Evolutionary conservation across 2,888 invertebrate genomes (phyloP).

Genomic region (Esperia sulphurella): DNA sequence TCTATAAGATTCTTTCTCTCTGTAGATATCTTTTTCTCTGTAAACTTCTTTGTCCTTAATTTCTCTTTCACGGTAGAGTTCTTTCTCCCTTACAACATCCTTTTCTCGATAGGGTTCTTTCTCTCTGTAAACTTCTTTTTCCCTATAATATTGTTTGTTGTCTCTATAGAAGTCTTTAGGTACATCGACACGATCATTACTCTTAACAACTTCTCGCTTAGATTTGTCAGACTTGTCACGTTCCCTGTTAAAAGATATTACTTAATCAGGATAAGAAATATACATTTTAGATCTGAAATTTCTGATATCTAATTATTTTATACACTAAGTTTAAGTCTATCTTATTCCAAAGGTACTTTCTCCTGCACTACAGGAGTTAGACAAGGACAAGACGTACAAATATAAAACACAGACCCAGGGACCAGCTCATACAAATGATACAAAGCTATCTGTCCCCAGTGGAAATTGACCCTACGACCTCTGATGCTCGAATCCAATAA

Average conservation of each 20-base stretch:
- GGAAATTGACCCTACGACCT: no score
- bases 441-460: no score
- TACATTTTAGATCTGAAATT: no score
- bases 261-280: no score
- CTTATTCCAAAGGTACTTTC: no score
- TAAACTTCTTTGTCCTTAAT: slow-evolving; percentile 37
- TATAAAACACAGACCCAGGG: no score
- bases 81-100: slow-evolving; percentile 16
- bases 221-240: slow-evolving; percentile 67
- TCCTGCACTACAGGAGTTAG: no score
- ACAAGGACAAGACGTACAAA: no score
- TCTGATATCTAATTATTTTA: no score
- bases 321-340: no score
- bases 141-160: slow-evolving; percentile 58
- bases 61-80: slow-evolving; percentile 29
- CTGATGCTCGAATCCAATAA: no score
- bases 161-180: slow-evolving; percentile 72
- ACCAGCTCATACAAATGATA: no score
- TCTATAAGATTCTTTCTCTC: slow-evolving; percentile 58
- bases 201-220: slow-evolving; percentile 59
- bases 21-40: slow-evolving; percentile 50
- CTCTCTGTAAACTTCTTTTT: slow-evolving; percentile 41
- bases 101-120: slow-evolving; percentile 22
- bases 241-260: slow-evolving; percentile 43
- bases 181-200: slow-evolving; percentile 62